phyloP scores from a whole-genome alignment of 2,888 invertebrate species.

The Tanaodytes sp. region DNA sequence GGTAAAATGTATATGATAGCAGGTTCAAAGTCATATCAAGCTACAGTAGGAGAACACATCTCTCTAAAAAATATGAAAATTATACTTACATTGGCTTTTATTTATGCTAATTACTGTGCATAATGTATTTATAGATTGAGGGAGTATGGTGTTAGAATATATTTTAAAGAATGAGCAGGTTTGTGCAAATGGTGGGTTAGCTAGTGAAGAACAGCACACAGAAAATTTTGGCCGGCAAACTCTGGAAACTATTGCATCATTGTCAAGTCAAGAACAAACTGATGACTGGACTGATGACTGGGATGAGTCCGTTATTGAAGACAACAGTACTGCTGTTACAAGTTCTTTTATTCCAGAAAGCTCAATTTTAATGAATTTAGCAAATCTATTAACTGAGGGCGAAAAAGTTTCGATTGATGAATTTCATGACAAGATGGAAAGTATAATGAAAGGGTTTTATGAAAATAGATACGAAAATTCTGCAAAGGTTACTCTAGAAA shows the following conservation, averaged over 20 bases:
- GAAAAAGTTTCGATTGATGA: conserved; percentile 11
- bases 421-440: conserved; percentile 8
- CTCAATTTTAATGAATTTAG: conserved; percentile 11
- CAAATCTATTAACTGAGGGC: conserved; percentile 10
- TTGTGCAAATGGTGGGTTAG: conserved; percentile 8
- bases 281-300: conserved; percentile 8
- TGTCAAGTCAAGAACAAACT: conserved; percentile 9
- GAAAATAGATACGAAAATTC: conserved; percentile 1
- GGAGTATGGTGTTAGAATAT: conserved; percentile 6
- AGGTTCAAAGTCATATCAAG: too few relatives aligned
- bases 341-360: conserved; percentile 7
- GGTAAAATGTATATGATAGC: too few relatives aligned
- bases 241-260: conserved; percentile 4
- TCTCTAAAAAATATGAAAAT: too few relatives aligned
- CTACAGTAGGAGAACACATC: too few relatives aligned
- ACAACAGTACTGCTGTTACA: conserved; percentile 2
- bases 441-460: conserved; percentile 3
- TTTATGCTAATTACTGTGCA: conserved; percentile 2
- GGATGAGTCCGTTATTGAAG: conserved; percentile 1
- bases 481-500: not conserved
- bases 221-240: conserved; percentile 4
- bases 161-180: conserved; percentile 4
- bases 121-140: conserved; percentile 12
- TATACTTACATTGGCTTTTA: conserved; percentile 11
- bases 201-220: conserved; percentile 6